A percentile compares a stretch with the other conserved stretches of the same genome.
Conservation (phyloP, 2,797 vertebrate species). For the Oreochromis mossambicus region DNA sequence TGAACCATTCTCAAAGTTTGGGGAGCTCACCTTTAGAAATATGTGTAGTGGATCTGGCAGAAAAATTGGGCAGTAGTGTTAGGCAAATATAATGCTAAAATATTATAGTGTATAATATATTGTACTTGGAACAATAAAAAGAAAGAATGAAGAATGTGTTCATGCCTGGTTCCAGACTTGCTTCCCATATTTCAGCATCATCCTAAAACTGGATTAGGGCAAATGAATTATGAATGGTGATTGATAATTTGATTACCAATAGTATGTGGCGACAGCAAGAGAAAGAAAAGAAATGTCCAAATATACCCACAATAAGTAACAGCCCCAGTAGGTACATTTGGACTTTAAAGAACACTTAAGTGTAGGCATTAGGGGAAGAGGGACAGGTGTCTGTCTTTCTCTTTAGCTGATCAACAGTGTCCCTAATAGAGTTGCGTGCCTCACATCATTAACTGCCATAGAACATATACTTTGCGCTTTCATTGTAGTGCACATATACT, state of each 20-base stretch:
- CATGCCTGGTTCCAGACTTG: neutral
- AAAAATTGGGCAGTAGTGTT: neutral
- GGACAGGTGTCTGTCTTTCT: constrained; percentile 23
- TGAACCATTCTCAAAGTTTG: neutral
- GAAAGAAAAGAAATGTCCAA: neutral
- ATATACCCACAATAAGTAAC: neutral
- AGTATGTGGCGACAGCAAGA: neutral
- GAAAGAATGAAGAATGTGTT: neutral
- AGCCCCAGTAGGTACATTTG: neutral
- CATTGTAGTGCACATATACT: constrained; percentile 19
- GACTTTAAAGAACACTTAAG: neutral
- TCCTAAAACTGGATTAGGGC: neutral
- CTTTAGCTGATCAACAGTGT: constrained; percentile 29
- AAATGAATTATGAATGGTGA: neutral
- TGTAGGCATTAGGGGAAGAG: constrained; percentile 10
- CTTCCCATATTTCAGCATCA: neutral
- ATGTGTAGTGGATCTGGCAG: neutral
- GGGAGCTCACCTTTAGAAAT: neutral
- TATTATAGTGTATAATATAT: neutral
- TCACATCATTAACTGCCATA: constrained; percentile 26
- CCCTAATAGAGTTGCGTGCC: constrained; percentile 1
- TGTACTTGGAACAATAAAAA: neutral
- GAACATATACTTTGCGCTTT: constrained; percentile 15
- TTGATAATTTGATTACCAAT: neutral
- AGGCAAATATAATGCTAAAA: neutral